Conservation (phyloP, 1,140 invertebrate species). For the Psix sp. region DNA sequence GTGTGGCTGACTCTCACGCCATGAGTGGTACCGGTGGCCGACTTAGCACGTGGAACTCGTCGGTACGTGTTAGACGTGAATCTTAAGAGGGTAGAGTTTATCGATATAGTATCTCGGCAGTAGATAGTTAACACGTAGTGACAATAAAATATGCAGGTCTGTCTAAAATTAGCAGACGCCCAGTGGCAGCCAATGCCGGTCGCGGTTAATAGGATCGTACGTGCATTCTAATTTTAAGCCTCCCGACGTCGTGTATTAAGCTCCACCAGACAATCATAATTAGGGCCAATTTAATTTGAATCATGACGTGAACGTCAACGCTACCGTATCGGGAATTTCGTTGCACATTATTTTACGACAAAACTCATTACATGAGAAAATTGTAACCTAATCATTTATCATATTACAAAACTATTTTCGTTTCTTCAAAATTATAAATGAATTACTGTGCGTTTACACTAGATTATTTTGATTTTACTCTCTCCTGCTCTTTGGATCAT, state of each 20-base stretch:
- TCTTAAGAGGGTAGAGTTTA: too few species aligned
- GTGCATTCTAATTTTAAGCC: slow-evolving; percentile 57
- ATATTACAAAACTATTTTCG: too few species aligned
- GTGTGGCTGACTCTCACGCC: too few species aligned
- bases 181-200: slow-evolving; percentile 20
- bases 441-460: too few species aligned
- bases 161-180: not conserved
- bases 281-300: slow-evolving; percentile 57
- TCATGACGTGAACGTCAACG: slow-evolving; percentile 43
- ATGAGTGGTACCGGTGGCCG: too few species aligned
- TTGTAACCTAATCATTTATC: too few species aligned
- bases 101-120: too few species aligned
- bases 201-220: slow-evolving; percentile 50
- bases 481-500: too few species aligned
- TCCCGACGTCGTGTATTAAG: slow-evolving; percentile 35
- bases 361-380: slow-evolving; percentile 45
- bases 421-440: too few species aligned
- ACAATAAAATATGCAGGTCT: slow-evolving; percentile 1
- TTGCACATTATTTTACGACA: slow-evolving; percentile 44
- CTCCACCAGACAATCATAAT: slow-evolving; percentile 53
- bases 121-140: slow-evolving; percentile 1
- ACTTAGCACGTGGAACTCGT: too few species aligned
- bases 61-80: too few species aligned
- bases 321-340: slow-evolving; percentile 45
- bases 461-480: too few species aligned